Percentiles rank a stretch among this genome's conserved stretches.
These are phyloP conservation scores for Natrix natrix DNA, from an alignment of 2,797 vertebrate species.

Conservation along the genomic window DNA sequence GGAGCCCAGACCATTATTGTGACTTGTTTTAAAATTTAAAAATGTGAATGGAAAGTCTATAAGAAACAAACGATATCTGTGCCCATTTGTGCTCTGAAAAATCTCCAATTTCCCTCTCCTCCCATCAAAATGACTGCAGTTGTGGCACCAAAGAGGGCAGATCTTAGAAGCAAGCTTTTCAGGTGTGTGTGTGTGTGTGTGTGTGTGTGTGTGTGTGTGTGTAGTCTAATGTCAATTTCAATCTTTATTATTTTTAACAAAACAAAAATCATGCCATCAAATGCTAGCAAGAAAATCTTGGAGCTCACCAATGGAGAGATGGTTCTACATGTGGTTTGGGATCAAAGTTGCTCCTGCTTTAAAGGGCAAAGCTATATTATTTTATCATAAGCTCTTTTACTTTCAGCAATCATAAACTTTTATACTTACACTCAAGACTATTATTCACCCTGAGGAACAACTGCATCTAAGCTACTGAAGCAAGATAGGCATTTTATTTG, in stretches of 20 bases:
- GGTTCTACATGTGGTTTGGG: background rate
- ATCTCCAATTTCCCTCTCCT: background rate
- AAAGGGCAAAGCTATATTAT: background rate
- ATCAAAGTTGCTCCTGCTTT: background rate
- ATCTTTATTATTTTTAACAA: background rate
- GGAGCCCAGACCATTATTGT: background rate
- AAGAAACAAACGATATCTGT: background rate
- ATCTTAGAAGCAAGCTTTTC: background rate
- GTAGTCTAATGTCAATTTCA: background rate
- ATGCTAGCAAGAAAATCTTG: background rate
- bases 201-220: background rate
- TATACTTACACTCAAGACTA: background rate
- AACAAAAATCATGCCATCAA: background rate
- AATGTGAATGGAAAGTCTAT: background rate
- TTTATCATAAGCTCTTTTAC: background rate
- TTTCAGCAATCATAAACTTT: background rate
- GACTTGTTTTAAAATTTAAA: background rate
- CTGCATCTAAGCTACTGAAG: background rate
- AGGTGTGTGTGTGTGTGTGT: background rate
- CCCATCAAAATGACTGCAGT: background rate
- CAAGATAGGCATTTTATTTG: background rate
- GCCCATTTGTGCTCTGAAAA: background rate
- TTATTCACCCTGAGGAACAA: background rate
- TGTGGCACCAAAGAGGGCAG: background rate
- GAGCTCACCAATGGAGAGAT: background rate